phyloP scores from a whole-genome alignment of 2,888 invertebrate species.

The Troides helena region DNA sequence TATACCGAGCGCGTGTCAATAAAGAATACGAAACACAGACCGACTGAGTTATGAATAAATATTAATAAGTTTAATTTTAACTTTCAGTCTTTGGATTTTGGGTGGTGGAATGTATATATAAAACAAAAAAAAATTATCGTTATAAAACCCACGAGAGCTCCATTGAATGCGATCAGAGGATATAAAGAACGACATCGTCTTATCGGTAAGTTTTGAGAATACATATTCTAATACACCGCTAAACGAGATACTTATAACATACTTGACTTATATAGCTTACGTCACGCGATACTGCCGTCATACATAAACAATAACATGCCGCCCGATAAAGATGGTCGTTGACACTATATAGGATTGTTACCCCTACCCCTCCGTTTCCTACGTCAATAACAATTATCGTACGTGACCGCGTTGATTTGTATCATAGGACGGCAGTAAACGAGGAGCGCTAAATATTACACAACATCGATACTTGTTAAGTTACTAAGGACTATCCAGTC shows the following conservation, averaged over 20 bases:
- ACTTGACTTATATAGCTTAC: background rate
- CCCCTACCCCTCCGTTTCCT: background rate
- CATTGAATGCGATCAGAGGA: conserved; percentile 5
- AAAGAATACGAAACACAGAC: conserved; percentile 32
- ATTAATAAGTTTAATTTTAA: conserved; percentile 13
- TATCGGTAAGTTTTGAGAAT: conserved; percentile 9
- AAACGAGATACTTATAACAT: background rate
- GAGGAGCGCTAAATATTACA: background rate
- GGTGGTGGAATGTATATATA: conserved; percentile 47
- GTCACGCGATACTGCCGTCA: conserved; percentile 1
- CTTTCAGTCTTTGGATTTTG: conserved; percentile 54
- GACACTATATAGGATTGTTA: background rate
- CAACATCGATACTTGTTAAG: conserved; percentile 1
- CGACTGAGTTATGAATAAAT: conserved; percentile 27
- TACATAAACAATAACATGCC: background rate
- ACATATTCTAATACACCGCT: background rate
- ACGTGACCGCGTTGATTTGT: background rate
- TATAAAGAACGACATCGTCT: conserved; percentile 10
- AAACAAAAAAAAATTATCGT: conserved; percentile 23
- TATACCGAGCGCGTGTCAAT: background rate
- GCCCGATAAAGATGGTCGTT: background rate
- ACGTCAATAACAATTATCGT: background rate
- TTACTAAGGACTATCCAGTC: background rate
- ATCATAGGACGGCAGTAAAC: background rate
- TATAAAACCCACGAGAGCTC: conserved; percentile 34